Conservation (phyloP, 2,797 vertebrate species). For the Enteromius treurensis region DNA sequence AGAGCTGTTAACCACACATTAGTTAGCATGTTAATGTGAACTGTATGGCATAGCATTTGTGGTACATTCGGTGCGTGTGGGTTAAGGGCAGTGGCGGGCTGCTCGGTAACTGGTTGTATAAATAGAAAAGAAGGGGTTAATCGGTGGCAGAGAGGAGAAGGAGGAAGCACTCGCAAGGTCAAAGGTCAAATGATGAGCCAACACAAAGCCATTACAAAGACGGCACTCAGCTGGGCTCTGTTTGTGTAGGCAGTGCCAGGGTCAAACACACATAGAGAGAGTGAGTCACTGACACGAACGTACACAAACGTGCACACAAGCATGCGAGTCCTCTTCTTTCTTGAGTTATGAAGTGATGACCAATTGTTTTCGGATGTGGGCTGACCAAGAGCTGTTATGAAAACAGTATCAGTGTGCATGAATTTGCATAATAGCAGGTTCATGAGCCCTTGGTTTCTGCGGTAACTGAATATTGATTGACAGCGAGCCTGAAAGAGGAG, state of each 20-base stretch:
- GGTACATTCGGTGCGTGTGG: conserved; percentile 5
- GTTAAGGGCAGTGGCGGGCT: conserved; percentile 29
- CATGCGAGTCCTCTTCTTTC: conserved; percentile 52
- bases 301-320: conserved; percentile 40
- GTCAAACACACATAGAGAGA: conserved; percentile 60
- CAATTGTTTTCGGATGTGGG: conserved; percentile 68
- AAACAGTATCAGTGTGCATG: conserved; percentile 85
- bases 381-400: conserved; percentile 77
- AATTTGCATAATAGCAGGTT: conserved; percentile 94
- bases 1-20: conserved; percentile 14
- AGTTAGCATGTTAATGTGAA: background rate
- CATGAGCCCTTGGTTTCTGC: conserved; percentile 89
- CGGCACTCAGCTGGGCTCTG: conserved; percentile 61
- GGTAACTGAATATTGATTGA: conserved; percentile 70
- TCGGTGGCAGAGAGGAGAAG: conserved; percentile 54
- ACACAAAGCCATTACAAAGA: conserved; percentile 65
- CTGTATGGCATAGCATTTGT: background rate
- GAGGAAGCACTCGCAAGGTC: conserved; percentile 52
- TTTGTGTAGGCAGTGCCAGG: conserved; percentile 68
- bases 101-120: conserved; percentile 51
- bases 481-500: conserved; percentile 58
- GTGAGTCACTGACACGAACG: conserved; percentile 56
- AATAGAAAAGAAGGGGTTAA: conserved; percentile 59
- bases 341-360: conserved; percentile 61
- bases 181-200: conserved; percentile 62